Base-by-base conservation (phyloP, 2,797 vertebrate genomes). In the Melanotaenia boesemani region DNA sequence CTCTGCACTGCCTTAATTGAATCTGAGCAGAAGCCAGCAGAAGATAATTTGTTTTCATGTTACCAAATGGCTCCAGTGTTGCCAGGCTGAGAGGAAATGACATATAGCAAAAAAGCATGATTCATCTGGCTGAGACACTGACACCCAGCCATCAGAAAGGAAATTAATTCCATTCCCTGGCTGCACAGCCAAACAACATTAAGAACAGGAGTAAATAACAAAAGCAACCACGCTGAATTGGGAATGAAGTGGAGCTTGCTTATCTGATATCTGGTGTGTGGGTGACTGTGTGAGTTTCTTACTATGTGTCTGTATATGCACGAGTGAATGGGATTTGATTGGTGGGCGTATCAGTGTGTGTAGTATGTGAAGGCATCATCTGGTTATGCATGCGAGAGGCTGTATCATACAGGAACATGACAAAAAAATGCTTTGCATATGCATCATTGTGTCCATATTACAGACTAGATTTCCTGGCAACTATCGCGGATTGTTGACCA, bases 31-130 rank as follows among this genome's bases (percentile, higher is more conserved):
- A 92, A 95, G 96, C 96, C 96, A 97, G 96, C 94, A 93, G 95
- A 95, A 96, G 96, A 97, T 97, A 95, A 98, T 98, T 97, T 97
- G 96, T 98, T 98, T 97, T 97, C 95, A 94, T 95, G 93, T 97
- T 96, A 96, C 95, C 95, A 96, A 98, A 98, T 95, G 96, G 95
- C 95, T 96, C 94, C 94, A 95, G 95, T 95, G 95, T 95, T 96
- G 95, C 95, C 95, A 95, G 94, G 93, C 95, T 95, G 95, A 96
- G 94, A 96, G 96, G 96, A 97, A 94, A 94, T 95, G 96, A 96
- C 97, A 94, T 89, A 91, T 92, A 92, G 92, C 90, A 86, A 91
- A 77, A 87, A 90, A 83, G 84, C 87, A 93, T 93, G 93, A 94
- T 94, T 95, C 93, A 94, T 93, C 88, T 91, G 87, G 88, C 92